Conservation (phyloP, 2,113 vertebrate species). For the Pituophis catenifer region DNA sequence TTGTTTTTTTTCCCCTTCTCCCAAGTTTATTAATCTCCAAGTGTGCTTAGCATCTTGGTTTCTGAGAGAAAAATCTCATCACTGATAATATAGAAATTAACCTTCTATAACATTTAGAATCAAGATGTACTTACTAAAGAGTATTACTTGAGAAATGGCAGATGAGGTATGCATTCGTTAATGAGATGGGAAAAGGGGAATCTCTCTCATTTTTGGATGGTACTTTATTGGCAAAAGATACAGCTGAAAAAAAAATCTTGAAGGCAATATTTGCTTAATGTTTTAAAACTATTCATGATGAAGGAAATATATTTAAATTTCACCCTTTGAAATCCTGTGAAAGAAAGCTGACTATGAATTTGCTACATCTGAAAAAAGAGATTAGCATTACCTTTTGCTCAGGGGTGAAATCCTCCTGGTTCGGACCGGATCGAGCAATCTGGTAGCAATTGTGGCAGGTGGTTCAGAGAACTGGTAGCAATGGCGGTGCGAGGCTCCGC, state of each 20-base stretch:
- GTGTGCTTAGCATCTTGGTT: not conserved
- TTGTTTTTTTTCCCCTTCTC: not conserved
- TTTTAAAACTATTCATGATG: not conserved
- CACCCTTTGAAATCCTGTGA: not conserved
- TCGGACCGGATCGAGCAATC: no score
- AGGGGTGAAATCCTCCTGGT: no score
- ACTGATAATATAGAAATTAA: not conserved
- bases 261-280: not conserved
- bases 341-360: not conserved
- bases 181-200: not conserved
- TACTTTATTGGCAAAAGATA: not conserved
- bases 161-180: not conserved
- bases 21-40: not conserved
- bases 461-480: no score
- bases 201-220: not conserved
- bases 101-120: conserved; percentile 12
- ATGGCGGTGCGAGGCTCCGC: no score
- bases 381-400: not conserved
- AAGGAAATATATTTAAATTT: not conserved
- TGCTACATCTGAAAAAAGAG: not conserved
- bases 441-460: no score
- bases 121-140: not conserved
- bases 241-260: not conserved
- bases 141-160: not conserved
- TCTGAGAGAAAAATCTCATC: conserved; percentile 10